Evolutionary conservation across 2,888 invertebrate species (phyloP).

Genomic region (Sesia apiformis): DNA sequence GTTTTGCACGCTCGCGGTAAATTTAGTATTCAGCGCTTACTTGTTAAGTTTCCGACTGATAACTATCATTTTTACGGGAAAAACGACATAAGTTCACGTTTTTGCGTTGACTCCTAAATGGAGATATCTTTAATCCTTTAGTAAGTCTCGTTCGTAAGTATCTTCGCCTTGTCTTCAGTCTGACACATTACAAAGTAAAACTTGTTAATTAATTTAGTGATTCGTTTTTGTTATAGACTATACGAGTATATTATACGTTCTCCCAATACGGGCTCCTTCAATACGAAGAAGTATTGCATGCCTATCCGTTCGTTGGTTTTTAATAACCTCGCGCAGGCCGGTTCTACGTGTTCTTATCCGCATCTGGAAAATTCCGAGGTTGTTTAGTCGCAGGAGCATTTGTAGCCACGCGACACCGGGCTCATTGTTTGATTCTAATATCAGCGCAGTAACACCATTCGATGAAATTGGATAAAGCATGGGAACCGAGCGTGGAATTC

Average conservation of each 20-base stretch:
- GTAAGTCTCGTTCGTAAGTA: too few species aligned
- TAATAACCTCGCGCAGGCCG: background rate
- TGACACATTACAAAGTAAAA: too few species aligned
- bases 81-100: background rate
- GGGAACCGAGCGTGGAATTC: constrained; percentile 57
- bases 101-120: constrained; percentile 1
- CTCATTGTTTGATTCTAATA: constrained; percentile 56
- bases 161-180: too few species aligned
- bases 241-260: background rate
- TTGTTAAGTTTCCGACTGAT: constrained; percentile 28
- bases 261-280: background rate
- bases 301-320: background rate
- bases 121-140: background rate
- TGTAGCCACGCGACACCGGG: constrained; percentile 51
- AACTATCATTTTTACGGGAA: constrained; percentile 11
- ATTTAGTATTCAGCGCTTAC: constrained; percentile 35
- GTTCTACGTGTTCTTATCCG: constrained; percentile 16
- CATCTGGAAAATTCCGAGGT: constrained; percentile 42
- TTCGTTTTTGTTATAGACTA: too few species aligned
- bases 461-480: constrained; percentile 71
- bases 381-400: constrained; percentile 42
- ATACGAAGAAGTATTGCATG: background rate
- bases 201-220: too few species aligned
- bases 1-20: constrained; percentile 27
- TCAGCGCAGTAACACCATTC: constrained; percentile 49